These are phyloP conservation scores for Hoplodrina ambigua DNA, from an alignment of 2,888 invertebrate species.

Conservation along the genomic window DNA sequence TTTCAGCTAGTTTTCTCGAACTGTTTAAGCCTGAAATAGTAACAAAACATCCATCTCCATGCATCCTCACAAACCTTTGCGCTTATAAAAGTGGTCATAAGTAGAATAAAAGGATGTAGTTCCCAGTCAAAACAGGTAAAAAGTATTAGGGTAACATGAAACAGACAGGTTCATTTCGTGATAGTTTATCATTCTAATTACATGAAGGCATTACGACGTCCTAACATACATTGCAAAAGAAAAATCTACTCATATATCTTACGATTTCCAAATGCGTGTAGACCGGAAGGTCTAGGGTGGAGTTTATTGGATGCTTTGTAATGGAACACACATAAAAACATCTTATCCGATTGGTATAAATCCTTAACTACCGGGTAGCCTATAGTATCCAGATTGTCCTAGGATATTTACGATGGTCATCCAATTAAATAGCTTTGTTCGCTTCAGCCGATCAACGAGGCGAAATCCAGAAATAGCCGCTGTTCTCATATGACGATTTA, in stretches of 20 bases:
- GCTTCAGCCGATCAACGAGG: conserved; percentile 16
- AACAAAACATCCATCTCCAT: no score
- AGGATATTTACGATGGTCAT: conserved; percentile 53
- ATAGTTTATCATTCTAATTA: conserved; percentile 29
- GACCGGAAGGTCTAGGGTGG: conserved; percentile 25
- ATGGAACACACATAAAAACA: conserved; percentile 50
- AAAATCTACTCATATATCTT: conserved; percentile 20
- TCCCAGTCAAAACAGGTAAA: conserved; percentile 11
- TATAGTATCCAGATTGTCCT: conserved; percentile 40
- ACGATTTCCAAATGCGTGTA: conserved; percentile 17
- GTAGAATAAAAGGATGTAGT: neutral
- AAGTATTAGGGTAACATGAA: neutral
- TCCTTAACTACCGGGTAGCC: conserved; percentile 43
- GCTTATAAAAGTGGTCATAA: no score
- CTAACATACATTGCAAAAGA: conserved; percentile 14
- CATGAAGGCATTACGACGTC: conserved; percentile 17
- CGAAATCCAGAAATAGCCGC: conserved; percentile 29
- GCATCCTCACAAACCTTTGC: no score
- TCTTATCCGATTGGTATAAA: conserved; percentile 54
- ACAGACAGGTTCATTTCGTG: neutral
- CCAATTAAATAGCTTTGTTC: conserved; percentile 47
- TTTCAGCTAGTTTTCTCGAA: no score
- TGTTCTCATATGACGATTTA: conserved; percentile 11
- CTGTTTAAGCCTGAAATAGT: no score
- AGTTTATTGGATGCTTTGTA: conserved; percentile 50